Evolutionary conservation across 1,140 invertebrate species (phyloP).

Genomic region (Drosophila athabasca): DNA sequence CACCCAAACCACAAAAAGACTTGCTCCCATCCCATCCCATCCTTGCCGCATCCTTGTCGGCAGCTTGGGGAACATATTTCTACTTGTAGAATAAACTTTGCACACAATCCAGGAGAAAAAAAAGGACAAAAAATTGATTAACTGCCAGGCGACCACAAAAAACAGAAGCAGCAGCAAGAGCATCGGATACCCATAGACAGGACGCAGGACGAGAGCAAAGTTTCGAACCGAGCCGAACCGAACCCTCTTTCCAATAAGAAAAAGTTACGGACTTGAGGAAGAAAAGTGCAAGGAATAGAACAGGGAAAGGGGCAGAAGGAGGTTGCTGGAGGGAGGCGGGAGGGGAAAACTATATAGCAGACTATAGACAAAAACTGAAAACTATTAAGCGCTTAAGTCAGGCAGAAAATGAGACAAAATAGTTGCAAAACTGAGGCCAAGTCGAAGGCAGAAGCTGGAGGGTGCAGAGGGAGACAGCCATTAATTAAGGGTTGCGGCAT

Average conservation of each 20-base stretch:
- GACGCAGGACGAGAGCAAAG: conserved; percentile 41
- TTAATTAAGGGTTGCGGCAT: conserved; percentile 62
- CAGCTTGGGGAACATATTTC: conserved; percentile 12
- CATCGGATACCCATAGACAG: conserved; percentile 2
- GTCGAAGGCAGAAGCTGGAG: conserved; percentile 17
- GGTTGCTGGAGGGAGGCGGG: background rate
- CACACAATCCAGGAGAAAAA: conserved; percentile 44
- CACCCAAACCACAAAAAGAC: conserved; percentile 65
- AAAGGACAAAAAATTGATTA: conserved; percentile 75
- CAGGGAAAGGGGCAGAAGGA: background rate
- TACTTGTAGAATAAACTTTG: conserved; percentile 45
- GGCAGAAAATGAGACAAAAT: conserved; percentile 82
- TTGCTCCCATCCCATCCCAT: conserved; percentile 3
- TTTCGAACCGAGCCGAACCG: conserved; percentile 4
- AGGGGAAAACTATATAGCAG: conserved; percentile 25
- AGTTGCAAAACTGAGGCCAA: conserved; percentile 63
- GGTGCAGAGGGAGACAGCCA: conserved; percentile 22
- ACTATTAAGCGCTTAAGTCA: conserved; percentile 83
- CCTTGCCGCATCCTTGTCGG: background rate
- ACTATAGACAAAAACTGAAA: conserved; percentile 51
- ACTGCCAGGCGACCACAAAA: conserved; percentile 72
- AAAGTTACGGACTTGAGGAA: conserved; percentile 73
- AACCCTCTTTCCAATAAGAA: conserved; percentile 63
- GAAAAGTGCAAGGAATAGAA: conserved; percentile 60
- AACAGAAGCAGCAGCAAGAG: conserved; percentile 26